Percentiles rank a stretch among this genome's conserved stretches.
phyloP scores from a whole-genome alignment of 92 coral and sea anemone genomes.

The Porites evermanni region DNA sequence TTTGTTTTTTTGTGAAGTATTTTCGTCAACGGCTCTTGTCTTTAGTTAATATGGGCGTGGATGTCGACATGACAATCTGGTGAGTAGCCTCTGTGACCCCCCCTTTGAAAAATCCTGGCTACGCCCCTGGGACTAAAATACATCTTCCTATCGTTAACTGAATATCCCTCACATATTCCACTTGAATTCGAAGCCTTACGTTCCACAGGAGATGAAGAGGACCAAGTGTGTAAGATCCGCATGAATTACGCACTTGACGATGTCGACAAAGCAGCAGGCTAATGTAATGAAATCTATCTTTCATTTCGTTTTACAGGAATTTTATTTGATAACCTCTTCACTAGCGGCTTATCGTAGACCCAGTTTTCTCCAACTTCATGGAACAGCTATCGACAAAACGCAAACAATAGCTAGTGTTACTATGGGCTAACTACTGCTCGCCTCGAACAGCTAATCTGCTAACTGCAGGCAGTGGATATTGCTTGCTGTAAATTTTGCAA shows the following conservation, averaged over 20 bases:
- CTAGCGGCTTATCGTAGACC: conserved; percentile 86
- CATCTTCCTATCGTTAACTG: neutral
- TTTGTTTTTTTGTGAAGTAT: too few relatives aligned
- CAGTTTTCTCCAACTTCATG: conserved; percentile 93
- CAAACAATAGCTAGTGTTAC: neutral
- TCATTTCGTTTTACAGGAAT: conserved; percentile 15
- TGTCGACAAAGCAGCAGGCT: neutral
- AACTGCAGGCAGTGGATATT: too few relatives aligned
- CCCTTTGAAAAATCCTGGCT: too few relatives aligned
- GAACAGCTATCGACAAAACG: conserved; percentile 68
- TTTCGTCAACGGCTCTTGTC: too few relatives aligned
- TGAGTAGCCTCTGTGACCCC: too few relatives aligned
- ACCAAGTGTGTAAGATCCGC: neutral
- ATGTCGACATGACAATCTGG: too few relatives aligned
- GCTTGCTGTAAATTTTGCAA: too few relatives aligned
- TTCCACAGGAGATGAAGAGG: neutral
- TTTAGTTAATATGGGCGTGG: too few relatives aligned
- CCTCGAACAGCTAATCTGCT: too few relatives aligned
- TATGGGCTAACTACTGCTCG: too few relatives aligned
- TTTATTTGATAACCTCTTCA: conserved; percentile 54
- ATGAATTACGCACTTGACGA: neutral
- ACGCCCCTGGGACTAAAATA: too few relatives aligned
- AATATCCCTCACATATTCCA: neutral
- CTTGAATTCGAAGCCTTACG: neutral
- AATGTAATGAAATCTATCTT: neutral